Evolutionary conservation across 1,140 invertebrate species (phyloP).

Genomic region (Zaprionus kolodkinae): DNA sequence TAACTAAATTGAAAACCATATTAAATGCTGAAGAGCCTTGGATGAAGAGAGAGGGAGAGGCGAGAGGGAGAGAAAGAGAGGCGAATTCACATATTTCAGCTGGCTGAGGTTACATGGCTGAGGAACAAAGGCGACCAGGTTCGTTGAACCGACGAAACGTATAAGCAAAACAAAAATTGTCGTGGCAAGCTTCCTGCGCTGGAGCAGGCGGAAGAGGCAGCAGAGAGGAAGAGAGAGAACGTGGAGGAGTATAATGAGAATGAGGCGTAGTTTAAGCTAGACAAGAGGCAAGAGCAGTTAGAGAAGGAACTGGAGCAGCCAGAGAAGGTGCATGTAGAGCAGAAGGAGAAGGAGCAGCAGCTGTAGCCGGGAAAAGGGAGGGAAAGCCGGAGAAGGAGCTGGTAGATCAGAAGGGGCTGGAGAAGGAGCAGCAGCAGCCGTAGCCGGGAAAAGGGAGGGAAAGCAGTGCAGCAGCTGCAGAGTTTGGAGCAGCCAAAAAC

Average conservation of each 20-base stretch:
- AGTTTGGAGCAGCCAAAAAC: slow-evolving; percentile 13
- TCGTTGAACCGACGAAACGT: slow-evolving; percentile 70
- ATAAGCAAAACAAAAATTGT: slow-evolving; percentile 54
- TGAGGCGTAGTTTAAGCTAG: no score
- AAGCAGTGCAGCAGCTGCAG: background rate
- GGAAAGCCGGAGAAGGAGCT: background rate
- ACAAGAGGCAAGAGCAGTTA: background rate
- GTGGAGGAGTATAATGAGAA: no score
- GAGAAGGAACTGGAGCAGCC: background rate
- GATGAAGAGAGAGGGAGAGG: background rate
- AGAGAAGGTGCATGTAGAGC: background rate
- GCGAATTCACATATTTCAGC: slow-evolving; percentile 33
- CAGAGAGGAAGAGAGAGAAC: no score
- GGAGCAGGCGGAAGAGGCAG: background rate
- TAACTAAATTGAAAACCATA: slow-evolving; percentile 77
- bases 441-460: background rate
- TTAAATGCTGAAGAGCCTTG: slow-evolving; percentile 40
- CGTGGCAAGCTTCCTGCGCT: slow-evolving; percentile 46
- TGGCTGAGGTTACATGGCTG: slow-evolving; percentile 33
- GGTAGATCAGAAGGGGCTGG: background rate
- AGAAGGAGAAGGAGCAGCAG: background rate
- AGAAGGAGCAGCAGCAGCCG: background rate
- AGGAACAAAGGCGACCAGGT: slow-evolving; percentile 43
- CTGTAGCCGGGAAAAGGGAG: no score
- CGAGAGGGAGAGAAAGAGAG: background rate